These are phyloP conservation scores for Picus viridis DNA, from an alignment of 2,797 vertebrate genomes.

Conservation along the genomic window DNA sequence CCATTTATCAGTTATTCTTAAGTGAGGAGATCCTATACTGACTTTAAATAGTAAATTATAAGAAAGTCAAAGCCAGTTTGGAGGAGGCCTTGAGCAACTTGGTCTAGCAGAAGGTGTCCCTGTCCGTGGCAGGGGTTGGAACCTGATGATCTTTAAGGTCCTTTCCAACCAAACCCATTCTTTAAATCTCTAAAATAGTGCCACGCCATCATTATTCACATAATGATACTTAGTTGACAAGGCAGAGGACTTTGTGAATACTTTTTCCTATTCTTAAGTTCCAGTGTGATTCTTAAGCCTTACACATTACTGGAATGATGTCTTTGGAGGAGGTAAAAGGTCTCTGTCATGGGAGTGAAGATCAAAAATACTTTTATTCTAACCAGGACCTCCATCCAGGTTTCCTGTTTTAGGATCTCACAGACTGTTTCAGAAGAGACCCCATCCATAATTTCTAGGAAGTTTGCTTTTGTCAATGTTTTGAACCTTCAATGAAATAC, in stretches of 20 bases:
- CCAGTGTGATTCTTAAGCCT: neutral
- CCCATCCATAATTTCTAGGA: no score
- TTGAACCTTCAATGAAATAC: neutral
- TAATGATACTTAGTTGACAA: neutral
- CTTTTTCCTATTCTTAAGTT: neutral
- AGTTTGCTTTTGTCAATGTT: neutral
- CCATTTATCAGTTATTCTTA: neutral
- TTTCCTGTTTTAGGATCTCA: neutral
- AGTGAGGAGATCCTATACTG: neutral
- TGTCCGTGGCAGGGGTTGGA: no score
- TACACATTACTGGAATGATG: slow-evolving; percentile 16
- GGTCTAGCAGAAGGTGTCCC: no score
- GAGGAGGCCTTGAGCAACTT: no score
- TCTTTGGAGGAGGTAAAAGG: neutral
- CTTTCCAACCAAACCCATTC: no score
- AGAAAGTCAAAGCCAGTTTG: no score
- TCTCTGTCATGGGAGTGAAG: neutral
- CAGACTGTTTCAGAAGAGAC: neutral
- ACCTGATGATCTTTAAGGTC: no score
- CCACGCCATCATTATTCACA: neutral
- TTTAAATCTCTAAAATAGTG: neutral
- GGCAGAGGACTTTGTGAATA: neutral
- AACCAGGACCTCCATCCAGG: neutral
- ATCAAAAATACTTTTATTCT: neutral
- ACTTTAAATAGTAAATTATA: neutral